Evolutionary conservation across 2,888 invertebrate genomes (phyloP), one percentile per base, ranked within the genome.

Genomic region (Acleris emargana): DNA sequence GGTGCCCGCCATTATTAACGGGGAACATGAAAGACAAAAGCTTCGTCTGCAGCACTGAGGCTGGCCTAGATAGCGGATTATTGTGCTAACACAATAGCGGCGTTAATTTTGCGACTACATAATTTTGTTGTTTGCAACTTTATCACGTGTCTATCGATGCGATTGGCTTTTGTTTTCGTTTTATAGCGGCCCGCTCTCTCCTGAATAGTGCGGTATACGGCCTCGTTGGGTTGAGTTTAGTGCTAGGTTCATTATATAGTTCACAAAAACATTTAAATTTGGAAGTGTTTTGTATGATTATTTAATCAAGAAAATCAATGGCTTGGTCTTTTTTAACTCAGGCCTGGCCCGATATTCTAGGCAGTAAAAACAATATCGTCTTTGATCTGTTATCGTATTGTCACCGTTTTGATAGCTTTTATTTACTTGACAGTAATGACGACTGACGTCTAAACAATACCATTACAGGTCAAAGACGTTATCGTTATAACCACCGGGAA

Each of bases 1-100:
- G 91, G 91, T 84, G 91, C 88, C 88, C 91, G 91, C 89, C 90
- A 91, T 91, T 91, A 91, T 91, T 91, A 91, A 91, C 91, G 89
- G 91, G 89, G 91, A 91, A 91, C 91, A 92, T 91, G 92, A 91
- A 91, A 92, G 92, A 92, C 92, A 92, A 92, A 92, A 92, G 92
- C 90, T 91, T 91, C 89, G 90, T 91, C 91, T 92, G 90, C 91
- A 91, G 91, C 87, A 89, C 91, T 89, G 91, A 89, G 87, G 88
- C 91, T 91, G 92, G 91, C 92, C 92, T 92, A 92, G 91, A 92
- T 92, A 91, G 89, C 88, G 86, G 91, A 92, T 92, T 92, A 91
- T 92, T 92, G 91, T 92, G 89, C 90, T 91, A 91, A 91, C 89
- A 92, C 92, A 91, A 92, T 91, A 85, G 91, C 86, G 87, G 83